These are phyloP conservation scores for Choloepus didactylus DNA, from an alignment of 2,797 vertebrate genomes.

Conservation along the genomic window DNA sequence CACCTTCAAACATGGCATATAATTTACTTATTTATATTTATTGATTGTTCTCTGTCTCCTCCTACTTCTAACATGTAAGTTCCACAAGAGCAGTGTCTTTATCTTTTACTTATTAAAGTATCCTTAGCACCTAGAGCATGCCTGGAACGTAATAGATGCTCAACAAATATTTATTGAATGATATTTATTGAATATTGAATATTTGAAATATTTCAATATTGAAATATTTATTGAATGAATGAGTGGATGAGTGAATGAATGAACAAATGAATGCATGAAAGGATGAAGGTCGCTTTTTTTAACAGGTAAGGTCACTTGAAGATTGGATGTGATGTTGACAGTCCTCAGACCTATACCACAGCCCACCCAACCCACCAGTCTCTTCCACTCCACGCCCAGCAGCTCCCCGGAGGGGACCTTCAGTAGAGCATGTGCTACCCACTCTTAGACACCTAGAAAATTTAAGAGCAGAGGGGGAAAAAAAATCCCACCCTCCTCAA, in stretches of 20 bases:
- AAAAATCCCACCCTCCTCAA: neutral
- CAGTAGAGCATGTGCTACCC: neutral
- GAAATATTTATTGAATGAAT: neutral
- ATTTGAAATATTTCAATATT: too few species aligned
- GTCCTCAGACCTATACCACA: neutral
- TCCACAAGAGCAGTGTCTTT: neutral
- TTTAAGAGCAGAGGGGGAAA: neutral
- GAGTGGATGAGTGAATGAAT: neutral
- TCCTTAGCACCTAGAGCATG: neutral
- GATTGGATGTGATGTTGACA: neutral
- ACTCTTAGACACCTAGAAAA: neutral
- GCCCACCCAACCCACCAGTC: neutral
- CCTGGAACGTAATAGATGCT: neutral
- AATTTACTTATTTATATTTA: neutral
- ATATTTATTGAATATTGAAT: neutral
- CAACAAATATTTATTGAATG: neutral
- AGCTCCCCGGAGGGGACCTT: neutral
- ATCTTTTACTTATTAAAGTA: neutral
- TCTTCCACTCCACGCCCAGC: neutral
- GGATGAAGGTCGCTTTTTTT: neutral
- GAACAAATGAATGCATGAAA: too few species aligned
- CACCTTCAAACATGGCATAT: neutral
- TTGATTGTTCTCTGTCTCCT: neutral
- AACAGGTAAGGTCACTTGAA: neutral
- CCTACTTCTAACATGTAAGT: neutral